These are phyloP conservation scores for Salarias fasciatus DNA, from an alignment of 2,797 vertebrate species.

Conservation along the genomic window DNA sequence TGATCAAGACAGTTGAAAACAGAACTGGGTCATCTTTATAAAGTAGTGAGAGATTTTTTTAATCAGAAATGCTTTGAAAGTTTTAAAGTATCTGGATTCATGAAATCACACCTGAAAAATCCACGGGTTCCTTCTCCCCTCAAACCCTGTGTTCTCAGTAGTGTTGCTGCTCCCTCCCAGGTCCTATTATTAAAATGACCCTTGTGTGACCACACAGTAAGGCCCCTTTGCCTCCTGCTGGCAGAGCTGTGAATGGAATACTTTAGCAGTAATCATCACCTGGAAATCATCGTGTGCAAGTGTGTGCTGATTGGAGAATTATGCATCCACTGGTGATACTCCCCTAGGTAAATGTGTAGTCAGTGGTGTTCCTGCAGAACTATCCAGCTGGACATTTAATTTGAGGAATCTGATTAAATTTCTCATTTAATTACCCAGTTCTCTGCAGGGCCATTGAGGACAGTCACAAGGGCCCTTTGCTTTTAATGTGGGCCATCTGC, in stretches of 20 bases:
- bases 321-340: conserved; percentile 71
- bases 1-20: too few species aligned
- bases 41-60: too few species aligned
- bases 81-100: too few species aligned
- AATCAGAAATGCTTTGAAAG: too few species aligned
- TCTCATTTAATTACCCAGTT: conserved; percentile 87
- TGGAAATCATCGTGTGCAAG: conserved; percentile 72
- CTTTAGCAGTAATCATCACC: conserved; percentile 84
- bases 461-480: conserved; percentile 85
- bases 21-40: too few species aligned
- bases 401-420: conserved; percentile 89
- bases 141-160: conserved; percentile 41
- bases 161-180: conserved; percentile 62
- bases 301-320: conserved; percentile 76
- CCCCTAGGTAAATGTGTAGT: conserved; percentile 78
- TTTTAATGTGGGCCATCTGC: conserved; percentile 87
- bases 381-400: conserved; percentile 89
- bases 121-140: conserved; percentile 23
- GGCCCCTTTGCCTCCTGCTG: conserved; percentile 80
- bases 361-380: conserved; percentile 81
- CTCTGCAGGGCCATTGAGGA: conserved; percentile 86
- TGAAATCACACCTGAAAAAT: neutral
- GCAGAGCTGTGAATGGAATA: conserved; percentile 83
- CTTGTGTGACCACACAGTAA: conserved; percentile 70
- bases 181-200: conserved; percentile 76